These are phyloP conservation scores for Conus canariensis DNA, from an alignment of 2,888 invertebrate species.

Conservation along the genomic window DNA sequence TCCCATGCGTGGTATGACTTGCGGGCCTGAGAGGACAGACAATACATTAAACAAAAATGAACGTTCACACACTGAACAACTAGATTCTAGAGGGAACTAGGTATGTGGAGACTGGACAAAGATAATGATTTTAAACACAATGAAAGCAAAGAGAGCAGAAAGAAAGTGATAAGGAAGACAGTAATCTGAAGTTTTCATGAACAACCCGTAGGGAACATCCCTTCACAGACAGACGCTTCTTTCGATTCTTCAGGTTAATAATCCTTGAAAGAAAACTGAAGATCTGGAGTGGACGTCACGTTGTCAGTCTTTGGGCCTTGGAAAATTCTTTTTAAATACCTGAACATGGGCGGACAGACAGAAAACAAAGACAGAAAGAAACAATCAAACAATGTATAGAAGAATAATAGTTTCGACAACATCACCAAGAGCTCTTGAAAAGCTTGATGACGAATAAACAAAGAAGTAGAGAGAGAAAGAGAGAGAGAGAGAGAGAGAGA, in stretches of 20 bases:
- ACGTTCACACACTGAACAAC: not conserved
- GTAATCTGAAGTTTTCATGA: no score
- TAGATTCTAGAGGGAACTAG: not conserved
- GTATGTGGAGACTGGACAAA: not conserved
- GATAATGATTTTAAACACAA: not conserved
- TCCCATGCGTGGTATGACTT: constrained; percentile 50
- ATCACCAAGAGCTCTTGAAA: no score
- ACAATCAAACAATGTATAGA: not conserved
- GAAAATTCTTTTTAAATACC: no score
- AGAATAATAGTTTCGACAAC: no score
- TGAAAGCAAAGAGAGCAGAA: not conserved
- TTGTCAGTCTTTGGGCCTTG: no score
- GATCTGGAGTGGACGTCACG: no score
- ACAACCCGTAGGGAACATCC: no score
- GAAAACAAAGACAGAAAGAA: not conserved
- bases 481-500: constrained; percentile 18
- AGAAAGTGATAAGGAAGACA: not conserved
- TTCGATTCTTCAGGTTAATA: no score
- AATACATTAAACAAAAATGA: not conserved
- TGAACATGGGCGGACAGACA: not conserved
- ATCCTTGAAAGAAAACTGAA: no score
- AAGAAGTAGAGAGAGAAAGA: not conserved
- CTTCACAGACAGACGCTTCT: not conserved
- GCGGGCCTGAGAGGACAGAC: constrained; percentile 37
- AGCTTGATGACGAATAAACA: not conserved